Evolutionary conservation across 2,888 invertebrate species (phyloP), one percentile per base, ranked within the genome.

Genomic region (Rhaphigaster nebulosa): DNA sequence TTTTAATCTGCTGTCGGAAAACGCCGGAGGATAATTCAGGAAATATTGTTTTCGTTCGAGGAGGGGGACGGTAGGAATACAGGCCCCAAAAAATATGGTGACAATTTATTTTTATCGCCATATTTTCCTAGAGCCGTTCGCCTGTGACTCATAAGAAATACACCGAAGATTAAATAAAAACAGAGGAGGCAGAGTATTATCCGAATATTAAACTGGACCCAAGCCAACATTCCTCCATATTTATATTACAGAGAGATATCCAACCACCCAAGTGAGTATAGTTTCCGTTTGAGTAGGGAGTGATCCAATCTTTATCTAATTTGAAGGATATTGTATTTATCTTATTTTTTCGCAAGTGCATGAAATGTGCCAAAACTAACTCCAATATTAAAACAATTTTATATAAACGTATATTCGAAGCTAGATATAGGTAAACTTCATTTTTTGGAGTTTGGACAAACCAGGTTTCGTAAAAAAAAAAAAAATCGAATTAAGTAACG

Each of bases 151-250:
- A 84, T n/a, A 84, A 45, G 84, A 50, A 84, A 84, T 45, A 84
- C 84, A 45, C 45, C 41, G 84, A 84, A 84, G 84, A 84, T 84
- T 84, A 84, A 84, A 84, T 84, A 84, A 84, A 84, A 84, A 84
- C 45, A 84, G 45, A 6, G n/a, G 84, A 50, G 45, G 3, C 45
- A n/a, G 84, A 50, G 45, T 50, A 84, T 84, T 84, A 84, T 84
- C 84, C 84, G 84, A 84, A 50, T 84, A 84, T 84, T 84, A 84
- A 84, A 84, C 84, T 84, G 84, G 84, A 45, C 84, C 45, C 45
- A n/a, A 5, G 84, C 84, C 84, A 84, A 84, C 45, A 84, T 84
- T 84, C 45, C 45, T 84, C 45, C 84, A 84, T 84, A 84, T 84
- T 84, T 84, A 84, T 84, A 50, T 84, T 84, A 50, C 20, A 3